phyloP scores from a whole-genome alignment of 2,113 vertebrate species.

The Poeciliopsis turrubarensis region DNA sequence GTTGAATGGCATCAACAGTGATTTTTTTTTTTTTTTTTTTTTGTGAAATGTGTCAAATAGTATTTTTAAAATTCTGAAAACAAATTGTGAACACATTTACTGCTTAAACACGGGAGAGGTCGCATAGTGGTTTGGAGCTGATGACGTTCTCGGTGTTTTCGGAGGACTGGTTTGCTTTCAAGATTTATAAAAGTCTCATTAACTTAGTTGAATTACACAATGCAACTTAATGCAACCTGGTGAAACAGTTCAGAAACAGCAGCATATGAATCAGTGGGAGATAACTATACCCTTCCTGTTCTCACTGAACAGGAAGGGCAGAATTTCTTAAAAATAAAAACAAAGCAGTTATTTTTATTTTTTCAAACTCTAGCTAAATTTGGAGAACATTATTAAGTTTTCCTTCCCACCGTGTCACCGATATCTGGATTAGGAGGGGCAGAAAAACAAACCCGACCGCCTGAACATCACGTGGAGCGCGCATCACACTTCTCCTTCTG shows the following conservation, averaged over 20 bases:
- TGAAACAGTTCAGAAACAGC: background rate
- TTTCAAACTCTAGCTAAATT: background rate
- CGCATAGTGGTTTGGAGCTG: too few species aligned
- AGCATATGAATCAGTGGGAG: background rate
- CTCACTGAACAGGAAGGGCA: background rate
- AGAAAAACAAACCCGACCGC: background rate
- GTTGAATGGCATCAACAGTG: too few species aligned
- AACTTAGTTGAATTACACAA: too few species aligned
- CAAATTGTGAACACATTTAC: too few species aligned
- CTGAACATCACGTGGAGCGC: background rate
- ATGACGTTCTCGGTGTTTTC: too few species aligned
- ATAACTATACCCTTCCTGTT: background rate
- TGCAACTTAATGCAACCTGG: too few species aligned
- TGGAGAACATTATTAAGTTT: background rate
- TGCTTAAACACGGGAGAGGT: too few species aligned
- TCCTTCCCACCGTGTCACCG: background rate
- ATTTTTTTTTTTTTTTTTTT: too few species aligned
- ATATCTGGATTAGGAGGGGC: background rate
- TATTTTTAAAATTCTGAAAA: too few species aligned
- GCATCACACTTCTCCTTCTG: background rate
- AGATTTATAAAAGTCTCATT: too few species aligned
- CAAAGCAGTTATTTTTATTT: background rate
- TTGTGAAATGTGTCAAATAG: too few species aligned
- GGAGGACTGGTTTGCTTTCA: too few species aligned
- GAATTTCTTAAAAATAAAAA: background rate